Evolutionary conservation across 64 coral and sea anemone species (phyloP), one percentile per base, ranked within the genome.

Genomic region (Pachyseris speciosa): DNA sequence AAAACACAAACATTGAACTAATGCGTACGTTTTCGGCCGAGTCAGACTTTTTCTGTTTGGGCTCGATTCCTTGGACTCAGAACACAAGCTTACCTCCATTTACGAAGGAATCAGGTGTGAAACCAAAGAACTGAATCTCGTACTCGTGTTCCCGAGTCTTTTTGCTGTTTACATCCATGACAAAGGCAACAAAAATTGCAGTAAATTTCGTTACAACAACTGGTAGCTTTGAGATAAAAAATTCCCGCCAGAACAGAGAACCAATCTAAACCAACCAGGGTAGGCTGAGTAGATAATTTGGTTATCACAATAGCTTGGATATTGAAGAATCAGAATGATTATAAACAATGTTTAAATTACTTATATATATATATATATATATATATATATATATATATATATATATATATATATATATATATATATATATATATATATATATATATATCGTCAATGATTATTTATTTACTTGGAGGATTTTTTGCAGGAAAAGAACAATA

Each of bases 61-160:
- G 20, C 27, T 6, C 4, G 22, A n/a, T 67, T 29, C 8, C 29
- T 32, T 36, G 3, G 29, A 1, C 31, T 10, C 32, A 34, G 3
- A 68, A 65, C 27, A 7, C 48, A 25, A 78, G 30, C 85, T 79
- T 89, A 97, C 95, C 83, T 89, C 95, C 95, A 81, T 97, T 91
- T 1, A 97, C 90, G 53, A 97, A 97, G 9, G 95, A 90, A 33
- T 86, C 93, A 1, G 95, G 95, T 0, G 95, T 97, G 37, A 97
- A 97, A 37, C 95, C 95, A 69, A 97, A 97, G 19, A 97, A 89
- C 59, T 97, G 95, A 1, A 67, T 75, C 76, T 97, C 95, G 63
- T 97, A 97, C 63, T 93, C 95, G 39, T 92, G 37, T 71, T 86
- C 91, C 16, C 60, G 28, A 29, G 63, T 29, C 30, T 81, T 80